phyloP scores from a whole-genome alignment of 2,888 invertebrate genomes.

The Brachyptera risi region DNA sequence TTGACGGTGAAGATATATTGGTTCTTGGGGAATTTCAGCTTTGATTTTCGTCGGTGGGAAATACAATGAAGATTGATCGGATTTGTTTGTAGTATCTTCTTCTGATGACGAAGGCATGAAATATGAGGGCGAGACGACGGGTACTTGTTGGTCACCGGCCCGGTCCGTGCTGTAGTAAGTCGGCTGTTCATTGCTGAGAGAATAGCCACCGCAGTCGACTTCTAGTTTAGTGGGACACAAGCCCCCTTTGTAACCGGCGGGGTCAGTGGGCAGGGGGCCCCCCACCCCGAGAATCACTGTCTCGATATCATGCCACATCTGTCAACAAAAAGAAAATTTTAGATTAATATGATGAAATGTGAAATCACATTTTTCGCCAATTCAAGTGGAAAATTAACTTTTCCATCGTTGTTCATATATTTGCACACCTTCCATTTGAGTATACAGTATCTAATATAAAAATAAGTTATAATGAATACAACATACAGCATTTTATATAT shows the following conservation, averaged over 20 bases:
- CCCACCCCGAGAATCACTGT: slow-evolving; percentile 40
- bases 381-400: neutral
- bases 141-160: slow-evolving; percentile 35
- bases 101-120: slow-evolving; percentile 23
- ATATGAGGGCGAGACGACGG: slow-evolving; percentile 28
- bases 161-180: slow-evolving; percentile 33
- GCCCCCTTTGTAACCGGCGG: slow-evolving; percentile 22
- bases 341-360: neutral
- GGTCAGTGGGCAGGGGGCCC: slow-evolving; percentile 32
- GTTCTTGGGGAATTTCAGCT: slow-evolving; percentile 24
- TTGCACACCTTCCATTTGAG: too few species aligned
- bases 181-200: slow-evolving; percentile 25
- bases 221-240: slow-evolving; percentile 15
- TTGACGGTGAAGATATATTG: slow-evolving; percentile 29
- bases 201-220: slow-evolving; percentile 27
- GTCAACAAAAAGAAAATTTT: slow-evolving; percentile 27
- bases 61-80: slow-evolving; percentile 25
- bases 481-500: neutral
- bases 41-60: slow-evolving; percentile 29
- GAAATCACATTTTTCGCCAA: neutral
- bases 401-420: too few species aligned
- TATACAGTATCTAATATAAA: too few species aligned
- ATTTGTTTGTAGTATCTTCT: slow-evolving; percentile 17
- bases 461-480: too few species aligned
- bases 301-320: slow-evolving; percentile 45